These are phyloP conservation scores for Phylloscopus whistleri DNA, from an alignment of 2,113 vertebrate genomes.

Conservation along the genomic window DNA sequence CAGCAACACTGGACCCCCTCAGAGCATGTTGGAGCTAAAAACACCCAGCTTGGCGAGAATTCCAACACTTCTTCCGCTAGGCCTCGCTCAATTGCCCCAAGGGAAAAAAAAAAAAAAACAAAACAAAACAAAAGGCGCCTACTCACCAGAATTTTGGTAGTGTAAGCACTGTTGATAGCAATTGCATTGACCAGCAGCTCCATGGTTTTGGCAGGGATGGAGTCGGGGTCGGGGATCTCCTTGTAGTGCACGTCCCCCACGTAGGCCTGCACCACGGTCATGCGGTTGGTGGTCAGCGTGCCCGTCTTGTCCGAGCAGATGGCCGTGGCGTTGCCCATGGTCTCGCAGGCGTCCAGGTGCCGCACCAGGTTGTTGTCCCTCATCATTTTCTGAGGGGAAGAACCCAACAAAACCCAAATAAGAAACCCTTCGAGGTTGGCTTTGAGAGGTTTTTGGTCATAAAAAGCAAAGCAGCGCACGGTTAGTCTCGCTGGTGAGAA, in stretches of 20 bases:
- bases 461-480: neutral
- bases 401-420: neutral
- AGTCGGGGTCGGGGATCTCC: constrained; percentile 86
- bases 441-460: neutral
- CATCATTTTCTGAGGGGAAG: constrained; percentile 94
- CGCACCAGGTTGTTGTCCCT: constrained; percentile 97
- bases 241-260: constrained; percentile 89
- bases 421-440: neutral
- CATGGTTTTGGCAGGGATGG: constrained; percentile 82
- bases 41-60: neutral
- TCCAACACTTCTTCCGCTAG: neutral
- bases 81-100: neutral
- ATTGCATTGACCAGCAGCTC: constrained; percentile 89
- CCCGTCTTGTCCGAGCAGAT: constrained; percentile 99
- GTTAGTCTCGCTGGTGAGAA: neutral
- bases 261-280: constrained; percentile 92
- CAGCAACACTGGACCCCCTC: neutral
- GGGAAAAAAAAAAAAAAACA: neutral
- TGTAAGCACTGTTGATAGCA: constrained; percentile 96
- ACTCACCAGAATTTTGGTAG: constrained; percentile 91
- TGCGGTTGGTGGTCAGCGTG: constrained; percentile 94
- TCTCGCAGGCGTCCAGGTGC: constrained; percentile 97
- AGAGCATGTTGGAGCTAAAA: neutral
- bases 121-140: neutral
- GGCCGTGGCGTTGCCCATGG: constrained; percentile 98